Base-by-base conservation (phyloP, 35 echinoderm and acorn worm species). In the Chiridota heheva region DNA sequence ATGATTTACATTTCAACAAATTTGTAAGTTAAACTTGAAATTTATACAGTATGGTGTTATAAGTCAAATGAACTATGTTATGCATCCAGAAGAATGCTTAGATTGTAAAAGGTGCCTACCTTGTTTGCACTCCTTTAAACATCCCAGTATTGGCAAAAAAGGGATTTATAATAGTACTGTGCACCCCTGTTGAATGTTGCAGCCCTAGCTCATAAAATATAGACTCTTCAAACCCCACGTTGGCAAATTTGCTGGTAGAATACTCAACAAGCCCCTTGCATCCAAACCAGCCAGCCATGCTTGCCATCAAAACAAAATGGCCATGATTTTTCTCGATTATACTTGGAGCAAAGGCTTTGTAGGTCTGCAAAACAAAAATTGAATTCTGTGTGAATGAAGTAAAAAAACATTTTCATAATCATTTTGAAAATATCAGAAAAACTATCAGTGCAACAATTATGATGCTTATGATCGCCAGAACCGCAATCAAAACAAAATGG, bases 61-160 rank as follows among this genome's bases (percentile, higher is more conserved):
- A n/a, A n/a, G n/a, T n/a, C n/a, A n/a, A n/a, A n/a, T n/a, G n/a
- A n/a, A n/a, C n/a, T n/a, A n/a, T n/a, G n/a, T n/a, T n/a, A n/a
- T n/a, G n/a, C n/a, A n/a, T n/a, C n/a, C n/a, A n/a, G n/a, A n/a
- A n/a, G n/a, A n/a, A n/a, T n/a, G n/a, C n/a, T n/a, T n/a, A n/a
- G n/a, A n/a, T n/a, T n/a, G n/a, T n/a, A n/a, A n/a, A n/a, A n/a
- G n/a, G n/a, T n/a, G n/a, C 80, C 84, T 87, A 94, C 91, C 63
- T 96, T 26, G 51, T 44, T 73, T 85, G 77, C 27, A 96, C 91
- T 7, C 86, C 91, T n/a, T 78, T 65, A 31, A 96, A 96, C 91
- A 96, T 96, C 0, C 91, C 91, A 13, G 91, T 96, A 43, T 90
- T 85, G 60, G 90, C 90, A 68, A 74, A 96, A 75, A 89, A 96